These are phyloP conservation scores for Lampris megalopsis DNA, from an alignment of 2,113 vertebrate species.

Conservation along the genomic window DNA sequence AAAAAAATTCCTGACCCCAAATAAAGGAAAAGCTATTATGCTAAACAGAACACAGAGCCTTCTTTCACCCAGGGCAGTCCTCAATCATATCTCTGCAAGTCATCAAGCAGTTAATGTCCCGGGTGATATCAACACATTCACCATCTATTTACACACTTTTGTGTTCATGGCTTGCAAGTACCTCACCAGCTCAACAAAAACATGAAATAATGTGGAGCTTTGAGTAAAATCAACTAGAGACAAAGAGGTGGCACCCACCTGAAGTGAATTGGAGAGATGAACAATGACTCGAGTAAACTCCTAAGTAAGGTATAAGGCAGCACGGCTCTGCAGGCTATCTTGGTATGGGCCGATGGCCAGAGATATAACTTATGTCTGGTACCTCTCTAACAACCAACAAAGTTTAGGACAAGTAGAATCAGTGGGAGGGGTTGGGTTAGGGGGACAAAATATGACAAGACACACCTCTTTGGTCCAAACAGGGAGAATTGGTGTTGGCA, in stretches of 20 bases:
- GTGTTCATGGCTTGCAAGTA: neutral
- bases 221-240: slow-evolving; percentile 1
- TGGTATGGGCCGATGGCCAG: slow-evolving; percentile 35
- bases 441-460: slow-evolving; percentile 63
- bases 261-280: slow-evolving; percentile 36
- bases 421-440: slow-evolving; percentile 68
- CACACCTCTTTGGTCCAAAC: slow-evolving; percentile 73
- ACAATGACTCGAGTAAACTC: neutral
- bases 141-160: neutral
- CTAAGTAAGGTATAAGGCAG: slow-evolving; percentile 19
- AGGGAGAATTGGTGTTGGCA: slow-evolving; percentile 26
- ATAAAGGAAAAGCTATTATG: neutral
- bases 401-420: slow-evolving; percentile 69
- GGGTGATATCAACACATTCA: neutral
- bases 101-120: neutral
- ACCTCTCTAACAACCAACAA: slow-evolving; percentile 50
- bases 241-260: slow-evolving; percentile 58
- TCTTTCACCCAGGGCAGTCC: neutral
- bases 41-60: neutral
- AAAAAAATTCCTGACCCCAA: neutral
- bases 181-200: neutral
- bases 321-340: slow-evolving; percentile 13
- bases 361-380: slow-evolving; percentile 56
- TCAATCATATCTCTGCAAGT: neutral
- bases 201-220: neutral